phyloP scores from a whole-genome alignment of 1,140 invertebrate species.

The Drosophila repleta region DNA sequence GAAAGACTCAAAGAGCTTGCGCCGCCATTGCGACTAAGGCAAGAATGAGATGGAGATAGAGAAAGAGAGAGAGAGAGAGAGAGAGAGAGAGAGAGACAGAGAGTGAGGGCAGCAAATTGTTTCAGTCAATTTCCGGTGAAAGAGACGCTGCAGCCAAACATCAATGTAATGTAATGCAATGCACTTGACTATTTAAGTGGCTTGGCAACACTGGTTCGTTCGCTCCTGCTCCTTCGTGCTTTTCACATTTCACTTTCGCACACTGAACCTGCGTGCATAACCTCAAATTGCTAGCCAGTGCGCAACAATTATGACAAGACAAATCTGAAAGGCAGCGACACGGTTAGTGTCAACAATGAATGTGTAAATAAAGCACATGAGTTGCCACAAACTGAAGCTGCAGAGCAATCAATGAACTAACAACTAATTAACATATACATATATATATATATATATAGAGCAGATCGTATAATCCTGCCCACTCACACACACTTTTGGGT shows the following conservation, averaged over 20 bases:
- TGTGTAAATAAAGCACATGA: slow-evolving; percentile 60
- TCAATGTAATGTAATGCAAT: slow-evolving; percentile 2
- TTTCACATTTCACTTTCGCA: slow-evolving; percentile 40
- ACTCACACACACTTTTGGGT: slow-evolving; percentile 10
- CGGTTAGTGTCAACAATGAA: slow-evolving; percentile 78
- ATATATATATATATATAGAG: slow-evolving; percentile 25
- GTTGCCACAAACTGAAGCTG: slow-evolving; percentile 58
- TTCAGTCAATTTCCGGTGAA: slow-evolving; percentile 60
- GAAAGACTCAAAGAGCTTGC: slow-evolving; percentile 39
- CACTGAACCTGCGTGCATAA: slow-evolving; percentile 43
- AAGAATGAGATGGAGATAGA: slow-evolving; percentile 11
- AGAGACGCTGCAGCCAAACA: slow-evolving; percentile 40
- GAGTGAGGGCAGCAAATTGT: slow-evolving; percentile 3
- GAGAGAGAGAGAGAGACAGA: too few relatives aligned
- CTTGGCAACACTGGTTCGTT: slow-evolving; percentile 16
- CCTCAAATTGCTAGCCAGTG: slow-evolving; percentile 35
- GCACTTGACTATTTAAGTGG: slow-evolving; percentile 41
- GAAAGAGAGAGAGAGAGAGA: background rate
- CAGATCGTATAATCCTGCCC: slow-evolving; percentile 7
- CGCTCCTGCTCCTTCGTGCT: background rate
- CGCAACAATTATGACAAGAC: slow-evolving; percentile 79
- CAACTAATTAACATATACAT: slow-evolving; percentile 22
- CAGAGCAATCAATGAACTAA: slow-evolving; percentile 45
- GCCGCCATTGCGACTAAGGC: slow-evolving; percentile 48
- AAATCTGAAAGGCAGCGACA: slow-evolving; percentile 44